phyloP scores from a whole-genome alignment of 2,797 vertebrate genomes.

The Falco novaeseelandiae region DNA sequence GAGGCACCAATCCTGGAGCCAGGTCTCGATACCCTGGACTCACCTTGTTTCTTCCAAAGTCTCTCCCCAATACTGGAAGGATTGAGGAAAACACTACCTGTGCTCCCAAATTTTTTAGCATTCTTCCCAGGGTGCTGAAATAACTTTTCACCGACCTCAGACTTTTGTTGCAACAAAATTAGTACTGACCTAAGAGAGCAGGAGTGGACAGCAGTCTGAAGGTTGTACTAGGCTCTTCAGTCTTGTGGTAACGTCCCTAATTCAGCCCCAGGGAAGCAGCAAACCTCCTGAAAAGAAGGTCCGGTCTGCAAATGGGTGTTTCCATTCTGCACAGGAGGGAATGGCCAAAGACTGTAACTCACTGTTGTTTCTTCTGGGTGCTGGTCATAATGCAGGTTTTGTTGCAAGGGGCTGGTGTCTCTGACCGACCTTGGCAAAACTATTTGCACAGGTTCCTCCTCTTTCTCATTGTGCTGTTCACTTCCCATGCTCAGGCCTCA shows the following conservation, averaged over 20 bases:
- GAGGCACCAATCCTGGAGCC: neutral
- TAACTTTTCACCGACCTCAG: neutral
- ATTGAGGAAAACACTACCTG: neutral
- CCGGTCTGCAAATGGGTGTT: neutral
- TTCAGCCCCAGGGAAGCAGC: neutral
- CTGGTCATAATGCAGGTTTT: neutral
- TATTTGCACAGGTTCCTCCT: neutral
- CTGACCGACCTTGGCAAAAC: neutral
- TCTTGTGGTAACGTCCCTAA: neutral
- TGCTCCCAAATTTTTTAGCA: neutral
- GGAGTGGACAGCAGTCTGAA: neutral
- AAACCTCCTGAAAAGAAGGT: neutral
- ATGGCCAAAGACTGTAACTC: neutral
- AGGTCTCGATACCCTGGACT: neutral
- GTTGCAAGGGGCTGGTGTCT: neutral
- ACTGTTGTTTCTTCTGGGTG: fast-evolving
- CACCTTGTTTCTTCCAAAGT: neutral
- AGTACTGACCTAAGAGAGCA: neutral
- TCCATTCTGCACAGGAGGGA: neutral
- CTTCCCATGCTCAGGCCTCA: neutral
- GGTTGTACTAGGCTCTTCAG: no score
- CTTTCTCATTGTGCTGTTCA: neutral
- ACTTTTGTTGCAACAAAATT: neutral
- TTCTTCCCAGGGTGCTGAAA: neutral
- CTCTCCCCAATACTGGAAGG: neutral